Evolutionary conservation across 2,888 invertebrate species (phyloP).

Genomic region (Diplazon laetatorius): DNA sequence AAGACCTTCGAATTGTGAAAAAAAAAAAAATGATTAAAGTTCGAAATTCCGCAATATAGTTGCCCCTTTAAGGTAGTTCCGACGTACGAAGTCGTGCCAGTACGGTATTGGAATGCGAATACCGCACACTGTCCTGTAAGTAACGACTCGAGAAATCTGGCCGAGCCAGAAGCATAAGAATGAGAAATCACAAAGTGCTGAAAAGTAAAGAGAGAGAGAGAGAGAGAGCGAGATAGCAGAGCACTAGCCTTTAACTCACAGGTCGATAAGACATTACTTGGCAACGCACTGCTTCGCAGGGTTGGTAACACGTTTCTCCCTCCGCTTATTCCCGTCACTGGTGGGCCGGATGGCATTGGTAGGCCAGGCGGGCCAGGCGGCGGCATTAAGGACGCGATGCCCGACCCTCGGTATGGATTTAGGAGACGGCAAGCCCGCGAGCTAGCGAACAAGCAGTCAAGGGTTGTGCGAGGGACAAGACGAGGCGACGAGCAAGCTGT

Average conservation of each 20-base stretch:
- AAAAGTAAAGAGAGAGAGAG: constrained; percentile 30
- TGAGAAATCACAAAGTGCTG: constrained; percentile 32
- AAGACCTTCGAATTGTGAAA: neutral
- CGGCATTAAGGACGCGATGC: constrained; percentile 55
- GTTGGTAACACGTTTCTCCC: constrained; percentile 44
- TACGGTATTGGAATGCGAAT: neutral
- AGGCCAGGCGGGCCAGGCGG: constrained; percentile 33
- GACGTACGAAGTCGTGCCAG: constrained; percentile 7
- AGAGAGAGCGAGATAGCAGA: too few relatives aligned
- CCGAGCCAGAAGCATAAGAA: constrained; percentile 31
- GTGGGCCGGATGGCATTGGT: constrained; percentile 43
- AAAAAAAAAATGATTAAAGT: neutral
- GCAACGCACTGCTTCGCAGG: constrained; percentile 58
- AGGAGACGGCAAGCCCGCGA: constrained; percentile 48
- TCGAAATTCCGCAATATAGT: neutral
- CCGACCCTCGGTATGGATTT: constrained; percentile 56
- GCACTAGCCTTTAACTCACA: constrained; percentile 62
- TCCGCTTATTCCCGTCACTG: constrained; percentile 12
- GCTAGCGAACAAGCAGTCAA: constrained; percentile 29
- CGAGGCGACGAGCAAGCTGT: constrained; percentile 20
- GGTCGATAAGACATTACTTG: constrained; percentile 68
- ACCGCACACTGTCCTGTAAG: constrained; percentile 27
- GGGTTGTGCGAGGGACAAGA: constrained; percentile 22
- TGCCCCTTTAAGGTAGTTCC: neutral
- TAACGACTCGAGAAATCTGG: constrained; percentile 56